These are phyloP conservation scores for Halictus ligatus DNA, from an alignment of 2,888 invertebrate species.

Conservation along the genomic window DNA sequence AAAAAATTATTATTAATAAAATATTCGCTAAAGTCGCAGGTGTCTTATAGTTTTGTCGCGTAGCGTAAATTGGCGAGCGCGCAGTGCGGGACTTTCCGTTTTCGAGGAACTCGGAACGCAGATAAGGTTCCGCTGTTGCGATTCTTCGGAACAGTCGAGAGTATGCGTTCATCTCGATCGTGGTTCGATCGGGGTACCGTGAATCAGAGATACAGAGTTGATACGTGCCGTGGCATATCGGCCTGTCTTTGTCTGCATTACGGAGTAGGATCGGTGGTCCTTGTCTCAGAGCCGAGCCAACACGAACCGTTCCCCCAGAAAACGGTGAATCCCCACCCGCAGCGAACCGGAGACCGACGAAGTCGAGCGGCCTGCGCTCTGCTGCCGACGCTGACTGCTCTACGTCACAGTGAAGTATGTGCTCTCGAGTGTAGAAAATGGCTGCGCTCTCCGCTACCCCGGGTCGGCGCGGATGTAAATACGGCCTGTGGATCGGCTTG, in stretches of 20 bases:
- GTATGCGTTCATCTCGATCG: slow-evolving; percentile 12
- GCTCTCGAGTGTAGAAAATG: slow-evolving; percentile 83
- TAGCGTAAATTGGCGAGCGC: neutral
- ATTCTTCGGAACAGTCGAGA: neutral
- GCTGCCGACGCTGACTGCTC: slow-evolving; percentile 63
- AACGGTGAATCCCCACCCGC: slow-evolving; percentile 50
- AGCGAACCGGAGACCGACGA: slow-evolving; percentile 62
- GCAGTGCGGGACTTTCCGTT: neutral
- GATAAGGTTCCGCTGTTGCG: neutral
- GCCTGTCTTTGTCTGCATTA: slow-evolving; percentile 7
- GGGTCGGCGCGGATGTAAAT: slow-evolving; percentile 81
- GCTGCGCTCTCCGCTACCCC: slow-evolving; percentile 82
- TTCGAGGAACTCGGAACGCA: neutral
- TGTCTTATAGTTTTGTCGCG: too few species aligned
- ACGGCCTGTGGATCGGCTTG: slow-evolving; percentile 79
- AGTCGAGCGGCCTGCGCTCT: slow-evolving; percentile 71
- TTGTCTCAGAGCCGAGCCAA: slow-evolving; percentile 25
- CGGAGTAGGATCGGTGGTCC: neutral
- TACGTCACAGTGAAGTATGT: slow-evolving; percentile 84
- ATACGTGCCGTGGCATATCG: neutral
- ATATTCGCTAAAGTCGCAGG: too few species aligned
- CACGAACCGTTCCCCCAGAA: slow-evolving; percentile 38
- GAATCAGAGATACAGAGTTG: slow-evolving; percentile 33
- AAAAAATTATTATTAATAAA: too few species aligned
- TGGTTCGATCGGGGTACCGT: slow-evolving; percentile 21